These are phyloP conservation scores for Cheilosia urbana DNA, from an alignment of 2,888 invertebrate species.

Conservation along the genomic window DNA sequence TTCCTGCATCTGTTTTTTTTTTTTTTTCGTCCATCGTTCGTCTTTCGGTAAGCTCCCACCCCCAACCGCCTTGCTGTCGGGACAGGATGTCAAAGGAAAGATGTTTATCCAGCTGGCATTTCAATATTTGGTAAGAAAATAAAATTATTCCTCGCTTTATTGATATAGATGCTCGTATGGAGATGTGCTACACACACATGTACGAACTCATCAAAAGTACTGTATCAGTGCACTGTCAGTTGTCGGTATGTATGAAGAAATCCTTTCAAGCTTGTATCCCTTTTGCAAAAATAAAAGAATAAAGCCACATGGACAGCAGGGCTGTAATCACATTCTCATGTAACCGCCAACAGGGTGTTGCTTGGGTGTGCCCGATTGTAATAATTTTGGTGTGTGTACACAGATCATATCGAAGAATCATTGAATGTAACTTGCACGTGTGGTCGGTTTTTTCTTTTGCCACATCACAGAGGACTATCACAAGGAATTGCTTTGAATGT, in stretches of 20 bases:
- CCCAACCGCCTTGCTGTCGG: background rate
- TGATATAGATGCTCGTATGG: slow-evolving; percentile 37
- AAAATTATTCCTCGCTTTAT: slow-evolving; percentile 55
- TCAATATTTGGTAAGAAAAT: slow-evolving; percentile 62
- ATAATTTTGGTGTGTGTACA: slow-evolving; percentile 7
- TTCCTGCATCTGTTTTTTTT: slow-evolving; percentile 1
- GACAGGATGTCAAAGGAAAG: slow-evolving; percentile 58
- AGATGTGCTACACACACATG: background rate
- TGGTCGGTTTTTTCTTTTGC: background rate
- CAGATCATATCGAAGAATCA: slow-evolving; percentile 4
- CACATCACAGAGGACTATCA: background rate
- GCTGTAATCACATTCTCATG: slow-evolving; percentile 51
- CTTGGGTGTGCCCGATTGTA: background rate
- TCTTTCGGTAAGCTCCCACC: background rate
- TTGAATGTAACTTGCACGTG: slow-evolving; percentile 13
- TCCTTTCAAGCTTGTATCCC: slow-evolving; percentile 1
- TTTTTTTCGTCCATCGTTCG: too few species aligned
- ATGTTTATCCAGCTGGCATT: slow-evolving; percentile 61
- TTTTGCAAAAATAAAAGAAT: slow-evolving; percentile 13
- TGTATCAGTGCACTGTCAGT: slow-evolving; percentile 25
- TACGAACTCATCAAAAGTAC: slow-evolving; percentile 5
- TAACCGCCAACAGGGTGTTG: background rate
- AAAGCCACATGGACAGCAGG: slow-evolving; percentile 9
- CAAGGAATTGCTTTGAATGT: background rate
- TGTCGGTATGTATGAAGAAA: slow-evolving; percentile 13